Evolutionary conservation across 2,113 vertebrate species (phyloP).

Genomic region (Chloebia gouldiae): DNA sequence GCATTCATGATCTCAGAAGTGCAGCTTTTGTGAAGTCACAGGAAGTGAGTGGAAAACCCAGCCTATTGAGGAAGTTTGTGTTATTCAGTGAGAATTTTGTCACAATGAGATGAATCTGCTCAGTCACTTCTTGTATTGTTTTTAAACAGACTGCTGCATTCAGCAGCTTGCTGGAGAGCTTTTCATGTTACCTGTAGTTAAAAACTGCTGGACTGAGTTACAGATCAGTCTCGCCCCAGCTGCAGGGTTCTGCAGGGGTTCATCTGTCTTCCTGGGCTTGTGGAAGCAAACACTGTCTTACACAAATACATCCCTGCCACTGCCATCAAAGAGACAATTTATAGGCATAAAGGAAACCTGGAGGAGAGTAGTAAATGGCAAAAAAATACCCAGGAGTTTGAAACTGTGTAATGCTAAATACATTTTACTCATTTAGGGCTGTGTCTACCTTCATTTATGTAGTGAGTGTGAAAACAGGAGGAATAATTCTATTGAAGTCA

Average conservation of each 20-base stretch:
- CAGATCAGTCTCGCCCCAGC: slow-evolving; percentile 7
- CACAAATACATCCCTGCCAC: neutral
- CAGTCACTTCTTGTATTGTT: neutral
- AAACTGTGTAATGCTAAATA: neutral
- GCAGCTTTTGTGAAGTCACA: neutral
- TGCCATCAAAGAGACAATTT: neutral
- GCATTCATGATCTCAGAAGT: neutral
- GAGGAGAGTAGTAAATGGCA: neutral
- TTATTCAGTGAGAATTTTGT: neutral
- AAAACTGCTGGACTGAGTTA: slow-evolving; percentile 17
- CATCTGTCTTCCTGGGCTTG: neutral
- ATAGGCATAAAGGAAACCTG: neutral
- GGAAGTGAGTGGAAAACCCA: neutral
- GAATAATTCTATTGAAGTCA: neutral
- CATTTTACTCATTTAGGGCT: neutral
- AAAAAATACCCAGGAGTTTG: neutral
- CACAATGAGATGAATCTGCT: neutral
- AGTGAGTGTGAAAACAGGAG: neutral
- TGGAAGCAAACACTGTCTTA: neutral
- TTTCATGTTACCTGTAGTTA: slow-evolving; percentile 21
- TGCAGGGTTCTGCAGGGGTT: slow-evolving; percentile 8
- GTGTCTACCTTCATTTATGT: neutral
- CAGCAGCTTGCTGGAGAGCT: slow-evolving; percentile 10
- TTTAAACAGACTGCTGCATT: neutral
- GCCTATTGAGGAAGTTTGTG: neutral